Conservation (phyloP, 2,113 vertebrate genomes). For the Brachionichthys hirsutus region DNA sequence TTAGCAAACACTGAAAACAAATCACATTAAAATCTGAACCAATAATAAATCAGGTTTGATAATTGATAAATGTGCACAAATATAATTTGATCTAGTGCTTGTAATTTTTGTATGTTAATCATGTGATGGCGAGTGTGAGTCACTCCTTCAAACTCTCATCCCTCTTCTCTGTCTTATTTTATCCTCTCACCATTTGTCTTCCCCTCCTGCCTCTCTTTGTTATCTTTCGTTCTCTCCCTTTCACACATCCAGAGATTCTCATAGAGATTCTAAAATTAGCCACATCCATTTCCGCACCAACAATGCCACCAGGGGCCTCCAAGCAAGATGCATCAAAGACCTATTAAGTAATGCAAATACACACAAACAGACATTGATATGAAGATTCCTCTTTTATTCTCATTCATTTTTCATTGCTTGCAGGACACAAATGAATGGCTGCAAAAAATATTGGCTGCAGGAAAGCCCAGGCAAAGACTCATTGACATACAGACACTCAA, state of each 20-base stretch:
- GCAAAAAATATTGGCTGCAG: not conserved
- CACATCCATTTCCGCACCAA: conserved; percentile 58
- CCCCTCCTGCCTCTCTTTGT: conserved; percentile 8
- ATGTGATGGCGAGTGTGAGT: conserved; percentile 5
- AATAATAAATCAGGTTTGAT: conserved; percentile 2
- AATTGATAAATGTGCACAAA: not conserved
- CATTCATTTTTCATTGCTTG: conserved; percentile 36
- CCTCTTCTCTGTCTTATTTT: conserved; percentile 19
- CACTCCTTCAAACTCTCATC: conserved; percentile 21
- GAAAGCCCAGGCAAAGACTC: not conserved
- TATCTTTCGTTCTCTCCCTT: conserved; percentile 5
- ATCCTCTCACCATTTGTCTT: conserved; percentile 25
- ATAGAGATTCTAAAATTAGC: conserved; percentile 70
- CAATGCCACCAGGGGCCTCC: conserved; percentile 49
- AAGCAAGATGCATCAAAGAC: conserved; percentile 70
- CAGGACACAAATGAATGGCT: conserved; percentile 9
- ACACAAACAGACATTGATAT: conserved; percentile 8
- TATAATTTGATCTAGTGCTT: too few species aligned
- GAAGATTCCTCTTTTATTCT: conserved; percentile 21
- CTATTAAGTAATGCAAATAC: conserved; percentile 61
- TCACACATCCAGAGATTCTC: conserved; percentile 55
- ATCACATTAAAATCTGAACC: too few species aligned
- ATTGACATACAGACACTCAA: conserved; percentile 22
- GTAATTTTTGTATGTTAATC: not conserved
- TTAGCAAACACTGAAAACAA: too few species aligned